Evolutionary conservation across 2,113 vertebrate genomes (phyloP).

Genomic region (Brevimyrus niger): DNA sequence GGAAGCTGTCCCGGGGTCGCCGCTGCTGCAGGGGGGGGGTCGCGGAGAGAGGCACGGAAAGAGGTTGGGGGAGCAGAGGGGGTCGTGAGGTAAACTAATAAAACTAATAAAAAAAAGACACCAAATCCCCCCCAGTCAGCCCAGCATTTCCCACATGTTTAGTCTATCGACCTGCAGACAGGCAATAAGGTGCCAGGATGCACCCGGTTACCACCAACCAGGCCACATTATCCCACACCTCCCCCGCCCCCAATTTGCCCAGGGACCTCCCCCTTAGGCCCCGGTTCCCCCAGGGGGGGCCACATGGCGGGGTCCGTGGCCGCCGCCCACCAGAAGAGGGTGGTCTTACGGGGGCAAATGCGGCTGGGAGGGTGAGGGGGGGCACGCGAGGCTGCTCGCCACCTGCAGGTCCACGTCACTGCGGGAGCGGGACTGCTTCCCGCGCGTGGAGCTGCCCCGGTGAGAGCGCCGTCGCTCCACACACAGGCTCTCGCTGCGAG

Average conservation of each 20-base stretch:
- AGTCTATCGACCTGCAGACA: not conserved
- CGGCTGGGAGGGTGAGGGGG: slow-evolving; percentile 50
- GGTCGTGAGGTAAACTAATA: not conserved
- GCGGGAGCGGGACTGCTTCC: slow-evolving; percentile 79
- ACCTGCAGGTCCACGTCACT: slow-evolving; percentile 88
- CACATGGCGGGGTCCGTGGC: not conserved
- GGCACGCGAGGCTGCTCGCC: slow-evolving; percentile 41
- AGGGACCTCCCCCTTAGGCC: not conserved
- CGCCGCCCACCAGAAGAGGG: not conserved
- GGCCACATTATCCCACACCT: not conserved
- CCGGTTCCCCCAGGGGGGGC: not conserved
- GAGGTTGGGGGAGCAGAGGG: not conserved
- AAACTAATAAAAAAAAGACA: no score
- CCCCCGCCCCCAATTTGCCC: not conserved
- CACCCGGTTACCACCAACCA: not conserved
- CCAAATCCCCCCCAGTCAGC: not conserved
- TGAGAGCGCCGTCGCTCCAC: slow-evolving; percentile 74
- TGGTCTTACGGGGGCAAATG: slow-evolving; percentile 58
- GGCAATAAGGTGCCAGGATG: not conserved
- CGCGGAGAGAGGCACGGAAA: not conserved
- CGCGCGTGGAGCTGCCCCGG: slow-evolving; percentile 69
- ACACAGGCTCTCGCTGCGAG: slow-evolving; percentile 80
- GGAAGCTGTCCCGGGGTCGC: slow-evolving; percentile 46
- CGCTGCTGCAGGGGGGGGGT: slow-evolving; percentile 41
- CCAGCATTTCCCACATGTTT: not conserved